Base-by-base conservation (phyloP, 2,797 vertebrate species). In the Hozukius guyotensis region DNA sequence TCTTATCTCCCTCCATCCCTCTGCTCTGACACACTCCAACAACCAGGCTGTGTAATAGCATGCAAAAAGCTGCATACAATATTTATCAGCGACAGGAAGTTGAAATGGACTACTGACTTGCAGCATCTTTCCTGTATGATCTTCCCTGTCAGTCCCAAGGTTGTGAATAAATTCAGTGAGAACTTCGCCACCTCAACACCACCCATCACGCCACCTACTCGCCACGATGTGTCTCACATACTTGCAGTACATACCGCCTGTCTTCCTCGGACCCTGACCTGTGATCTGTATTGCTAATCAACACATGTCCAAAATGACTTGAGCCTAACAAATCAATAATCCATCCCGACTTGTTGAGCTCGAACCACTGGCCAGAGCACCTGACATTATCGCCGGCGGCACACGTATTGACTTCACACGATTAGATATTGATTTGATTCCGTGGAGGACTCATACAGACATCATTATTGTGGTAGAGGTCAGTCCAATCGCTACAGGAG, bases 311-410 rank as follows among this genome's bases (percentile, higher is more conserved):
- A 14, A 81, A 38, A 57, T 6, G 2, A 27, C 6, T 3, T 53
- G 2, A 75, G n/a, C 27, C 56, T 6, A 55, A 78, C 8, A 22
- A 75, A 86, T 83, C 81, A 72, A 83, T 83, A 75, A 52, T 38
- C 72, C 16, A 62, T 59, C 11, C 12, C 8, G 13, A 53, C 34
- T 59, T 60, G 36, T 32, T 78, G 79, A 64, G 66, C 12, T 74
- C 8, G 2, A 24, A 42, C 25, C 22, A 24, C n/a, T 53, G 46
- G 18, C 25, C 31, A 53, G 11, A 31, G 67, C 55, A 52, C 29
- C 53, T 60, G 57, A 53, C 56, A 52, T 64, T 10, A 27, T 60
- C 2, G n/a, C 13, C 12, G 34, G 52, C 52, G 34, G n/a, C 25
- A 62, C 31, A n/a, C 34, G 9, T 16, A 85, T 77, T 7, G 80